Conservation (phyloP, 2,113 vertebrate genomes). For the Petrocephalus zakoni region DNA sequence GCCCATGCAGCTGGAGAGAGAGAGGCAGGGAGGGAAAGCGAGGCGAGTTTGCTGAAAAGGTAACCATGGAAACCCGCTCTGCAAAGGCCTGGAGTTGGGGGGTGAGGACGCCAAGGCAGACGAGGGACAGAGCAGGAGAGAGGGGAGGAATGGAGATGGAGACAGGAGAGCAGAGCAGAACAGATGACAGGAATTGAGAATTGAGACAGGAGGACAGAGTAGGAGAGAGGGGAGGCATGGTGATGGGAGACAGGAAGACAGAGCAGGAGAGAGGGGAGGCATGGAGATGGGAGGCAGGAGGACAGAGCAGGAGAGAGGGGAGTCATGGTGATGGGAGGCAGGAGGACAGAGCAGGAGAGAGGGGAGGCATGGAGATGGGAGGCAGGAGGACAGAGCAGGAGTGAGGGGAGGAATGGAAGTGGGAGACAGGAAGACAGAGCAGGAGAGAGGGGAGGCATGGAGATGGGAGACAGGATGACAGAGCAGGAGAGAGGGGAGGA, state of each 20-base stretch:
- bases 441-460: background rate
- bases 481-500: background rate
- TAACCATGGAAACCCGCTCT: conserved; percentile 66
- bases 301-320: background rate
- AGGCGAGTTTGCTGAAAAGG: conserved; percentile 57
- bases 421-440: background rate
- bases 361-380: background rate
- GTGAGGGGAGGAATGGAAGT: too few relatives aligned
- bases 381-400: background rate
- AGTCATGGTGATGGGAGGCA: background rate
- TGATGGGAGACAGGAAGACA: background rate
- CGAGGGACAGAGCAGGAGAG: conserved; percentile 8
- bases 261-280: background rate
- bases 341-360: background rate
- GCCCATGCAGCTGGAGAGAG: conserved; percentile 23
- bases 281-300: background rate
- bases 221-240: too few relatives aligned
- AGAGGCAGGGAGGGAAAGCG: background rate
- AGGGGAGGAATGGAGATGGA: background rate
- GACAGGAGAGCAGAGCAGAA: conserved; percentile 26
- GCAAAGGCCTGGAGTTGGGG: conserved; percentile 56
- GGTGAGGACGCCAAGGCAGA: conserved; percentile 20
- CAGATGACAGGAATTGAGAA: background rate
- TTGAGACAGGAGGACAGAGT: background rate
- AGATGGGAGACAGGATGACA: background rate